These are phyloP conservation scores for Aspidiotus rigidus DNA, from an alignment of 2,888 invertebrate genomes.

Conservation along the genomic window DNA sequence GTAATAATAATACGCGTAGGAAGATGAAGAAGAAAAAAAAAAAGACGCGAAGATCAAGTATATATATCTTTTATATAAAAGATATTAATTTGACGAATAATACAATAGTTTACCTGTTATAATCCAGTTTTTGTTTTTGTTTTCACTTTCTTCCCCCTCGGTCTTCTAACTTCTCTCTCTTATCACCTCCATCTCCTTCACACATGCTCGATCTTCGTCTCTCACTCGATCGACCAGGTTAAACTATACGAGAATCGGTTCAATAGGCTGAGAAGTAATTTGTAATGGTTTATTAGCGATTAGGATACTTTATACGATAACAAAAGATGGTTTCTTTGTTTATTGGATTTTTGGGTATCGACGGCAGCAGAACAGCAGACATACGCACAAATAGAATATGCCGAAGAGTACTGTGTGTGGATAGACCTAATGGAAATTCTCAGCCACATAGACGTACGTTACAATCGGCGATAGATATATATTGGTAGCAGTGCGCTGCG, in stretches of 20 bases:
- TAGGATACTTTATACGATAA: constrained; percentile 33
- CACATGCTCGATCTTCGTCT: background rate
- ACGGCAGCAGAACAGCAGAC: constrained; percentile 31
- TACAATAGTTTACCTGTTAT: constrained; percentile 34
- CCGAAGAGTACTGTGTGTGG: constrained; percentile 1
- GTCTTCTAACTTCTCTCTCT: background rate
- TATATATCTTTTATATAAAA: constrained; percentile 24
- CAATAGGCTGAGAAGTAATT: constrained; percentile 34
- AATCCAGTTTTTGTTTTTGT: constrained; percentile 33
- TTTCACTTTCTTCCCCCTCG: constrained; percentile 26
- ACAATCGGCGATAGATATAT: constrained; percentile 18
- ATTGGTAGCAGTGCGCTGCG: constrained; percentile 32
- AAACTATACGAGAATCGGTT: constrained; percentile 30
- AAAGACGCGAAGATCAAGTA: constrained; percentile 27
- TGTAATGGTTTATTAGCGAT: constrained; percentile 35
- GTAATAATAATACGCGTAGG: background rate
- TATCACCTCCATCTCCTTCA: background rate
- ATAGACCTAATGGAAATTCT: constrained; percentile 21
- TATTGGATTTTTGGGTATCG: constrained; percentile 34
- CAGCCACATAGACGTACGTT: constrained; percentile 20
- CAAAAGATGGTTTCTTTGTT: constrained; percentile 31
- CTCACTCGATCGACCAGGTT: constrained; percentile 19
- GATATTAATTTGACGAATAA: constrained; percentile 34
- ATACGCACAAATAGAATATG: constrained; percentile 30
- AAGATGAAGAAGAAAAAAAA: background rate